A percentile compares a stretch with the other conserved stretches of the same genome.
Evolutionary conservation across 2,113 vertebrate species (phyloP).

Genomic region (Dipodomys merriami): DNA sequence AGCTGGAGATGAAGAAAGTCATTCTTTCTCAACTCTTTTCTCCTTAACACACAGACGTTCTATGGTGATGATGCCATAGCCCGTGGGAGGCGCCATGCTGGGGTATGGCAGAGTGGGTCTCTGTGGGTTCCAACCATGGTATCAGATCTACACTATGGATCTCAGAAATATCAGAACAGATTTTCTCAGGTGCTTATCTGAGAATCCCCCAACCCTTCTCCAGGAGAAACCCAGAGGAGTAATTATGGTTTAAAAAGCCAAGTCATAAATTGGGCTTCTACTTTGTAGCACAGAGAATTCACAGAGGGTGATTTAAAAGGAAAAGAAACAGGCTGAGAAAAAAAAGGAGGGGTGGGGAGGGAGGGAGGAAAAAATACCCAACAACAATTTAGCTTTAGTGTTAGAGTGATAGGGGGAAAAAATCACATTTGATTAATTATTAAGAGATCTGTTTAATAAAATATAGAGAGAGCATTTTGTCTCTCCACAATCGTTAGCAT

Average conservation of each 20-base stretch:
- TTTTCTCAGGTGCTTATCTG: constrained; percentile 60
- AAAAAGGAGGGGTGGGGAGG: not conserved
- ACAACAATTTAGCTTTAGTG: constrained; percentile 60
- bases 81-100: accelerated
- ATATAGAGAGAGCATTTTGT: constrained; percentile 78
- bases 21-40: not conserved
- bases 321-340: constrained; percentile 65
- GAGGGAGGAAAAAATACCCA: not conserved
- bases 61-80: no score
- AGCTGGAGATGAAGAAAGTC: not conserved
- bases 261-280: constrained; percentile 66
- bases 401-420: constrained; percentile 78
- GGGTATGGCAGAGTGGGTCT: not conserved
- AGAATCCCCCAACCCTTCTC: constrained; percentile 16
- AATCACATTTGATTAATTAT: constrained; percentile 83
- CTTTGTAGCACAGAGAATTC: constrained; percentile 63
- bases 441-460: constrained; percentile 81
- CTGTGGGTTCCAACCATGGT: not conserved
- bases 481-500: constrained; percentile 64
- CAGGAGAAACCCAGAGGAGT: constrained; percentile 60
- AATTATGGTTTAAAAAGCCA: constrained; percentile 77
- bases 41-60: not conserved
- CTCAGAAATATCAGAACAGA: not conserved
- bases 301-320: constrained; percentile 69
- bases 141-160: not conserved